These are phyloP conservation scores for rat (Rattus norvegicus) DNA, from an alignment of 2,113 vertebrate genomes.

Conservation along the genomic window GRCr8 NC_086023.1:143032501-143033000, in stretches of 20 bases:
- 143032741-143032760: neutral
- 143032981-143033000: neutral
- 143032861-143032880: neutral
- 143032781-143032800: neutral
- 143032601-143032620: constrained; percentile 85
- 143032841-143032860: neutral
- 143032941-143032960: too few relatives aligned
- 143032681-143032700: neutral
- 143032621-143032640: constrained; percentile 36
- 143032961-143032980: neutral
- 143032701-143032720: neutral
- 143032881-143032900: too few relatives aligned
- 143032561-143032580: constrained; percentile 85
- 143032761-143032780: neutral
- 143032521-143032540: constrained; percentile 87
- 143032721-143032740: neutral
- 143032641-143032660: constrained; percentile 37
- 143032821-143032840: neutral
- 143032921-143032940: too few relatives aligned
- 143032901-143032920: too few relatives aligned
- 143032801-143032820: neutral
- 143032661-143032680: constrained; percentile 34
- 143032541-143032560: constrained; percentile 85
- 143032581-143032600: constrained; percentile 87
- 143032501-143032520: constrained; percentile 89